Evolutionary conservation across 2,113 vertebrate species (phyloP).

Genomic region (Dinomys branickii): DNA sequence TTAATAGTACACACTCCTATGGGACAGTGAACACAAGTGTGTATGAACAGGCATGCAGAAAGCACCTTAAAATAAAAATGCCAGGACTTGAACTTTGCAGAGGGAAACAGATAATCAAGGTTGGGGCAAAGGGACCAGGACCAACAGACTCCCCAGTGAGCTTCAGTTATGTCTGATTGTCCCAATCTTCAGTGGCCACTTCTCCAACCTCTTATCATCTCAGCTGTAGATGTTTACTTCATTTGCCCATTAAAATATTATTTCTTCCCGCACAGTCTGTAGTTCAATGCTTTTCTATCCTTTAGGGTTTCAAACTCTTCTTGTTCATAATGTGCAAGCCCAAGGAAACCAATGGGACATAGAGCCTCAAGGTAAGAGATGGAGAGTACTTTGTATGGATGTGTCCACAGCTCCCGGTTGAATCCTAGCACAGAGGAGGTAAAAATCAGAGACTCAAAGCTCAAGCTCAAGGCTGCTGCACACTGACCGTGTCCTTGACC

Average conservation of each 20-base stretch:
- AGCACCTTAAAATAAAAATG: not conserved
- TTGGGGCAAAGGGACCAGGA: not conserved
- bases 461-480: not conserved
- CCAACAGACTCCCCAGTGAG: not conserved
- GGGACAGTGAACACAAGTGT: not conserved
- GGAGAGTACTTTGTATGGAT: too few relatives aligned
- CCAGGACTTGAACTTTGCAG: not conserved
- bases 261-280: not conserved
- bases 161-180: not conserved
- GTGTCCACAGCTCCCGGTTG: accelerated
- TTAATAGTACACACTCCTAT: not conserved
- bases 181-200: not conserved
- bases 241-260: not conserved
- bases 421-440: not conserved
- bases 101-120: not conserved
- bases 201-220: not conserved
- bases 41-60: not conserved
- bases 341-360: not conserved
- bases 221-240: not conserved
- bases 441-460: not conserved
- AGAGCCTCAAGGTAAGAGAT: not conserved
- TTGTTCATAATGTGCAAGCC: not conserved
- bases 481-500: not conserved
- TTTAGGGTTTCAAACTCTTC: not conserved
- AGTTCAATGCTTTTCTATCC: not conserved